These are phyloP conservation scores for Callipepla squamata DNA, from an alignment of 2,113 vertebrate genomes.

Conservation along the genomic window DNA sequence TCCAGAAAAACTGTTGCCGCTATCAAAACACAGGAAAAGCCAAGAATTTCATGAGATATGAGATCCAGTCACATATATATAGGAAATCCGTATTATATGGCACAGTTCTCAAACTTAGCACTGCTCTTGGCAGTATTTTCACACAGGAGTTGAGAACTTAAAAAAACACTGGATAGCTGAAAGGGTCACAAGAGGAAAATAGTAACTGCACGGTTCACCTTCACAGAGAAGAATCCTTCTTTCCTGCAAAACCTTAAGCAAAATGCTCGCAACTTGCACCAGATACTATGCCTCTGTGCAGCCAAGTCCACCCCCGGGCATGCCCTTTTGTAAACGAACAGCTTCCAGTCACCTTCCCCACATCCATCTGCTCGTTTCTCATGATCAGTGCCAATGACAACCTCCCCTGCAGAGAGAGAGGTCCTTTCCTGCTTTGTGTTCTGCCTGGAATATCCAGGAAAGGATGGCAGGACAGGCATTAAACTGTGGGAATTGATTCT, in stretches of 20 bases:
- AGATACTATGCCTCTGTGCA: background rate
- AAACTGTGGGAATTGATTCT: accelerated
- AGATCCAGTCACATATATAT: background rate
- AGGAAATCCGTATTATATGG: background rate
- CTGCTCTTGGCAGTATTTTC: background rate
- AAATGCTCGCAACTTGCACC: background rate
- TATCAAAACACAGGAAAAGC: background rate
- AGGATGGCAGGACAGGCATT: background rate
- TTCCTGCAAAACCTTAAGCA: background rate
- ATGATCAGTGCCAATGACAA: background rate
- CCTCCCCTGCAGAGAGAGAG: background rate
- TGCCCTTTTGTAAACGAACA: background rate
- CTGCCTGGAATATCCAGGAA: background rate
- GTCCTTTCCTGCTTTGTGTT: background rate
- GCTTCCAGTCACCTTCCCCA: background rate
- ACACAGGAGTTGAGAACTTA: background rate
- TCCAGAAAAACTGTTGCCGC: background rate
- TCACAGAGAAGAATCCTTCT: background rate
- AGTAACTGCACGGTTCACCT: background rate
- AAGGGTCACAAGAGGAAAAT: background rate
- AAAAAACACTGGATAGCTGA: background rate
- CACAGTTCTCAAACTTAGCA: background rate
- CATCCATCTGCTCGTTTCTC: background rate
- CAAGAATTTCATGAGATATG: background rate
- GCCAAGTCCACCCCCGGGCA: background rate